A percentile compares a stretch with the other conserved stretches of the same genome.
Conservation (phyloP, 2,888 invertebrate genomes). For the Anoplius nigerrimus region DNA sequence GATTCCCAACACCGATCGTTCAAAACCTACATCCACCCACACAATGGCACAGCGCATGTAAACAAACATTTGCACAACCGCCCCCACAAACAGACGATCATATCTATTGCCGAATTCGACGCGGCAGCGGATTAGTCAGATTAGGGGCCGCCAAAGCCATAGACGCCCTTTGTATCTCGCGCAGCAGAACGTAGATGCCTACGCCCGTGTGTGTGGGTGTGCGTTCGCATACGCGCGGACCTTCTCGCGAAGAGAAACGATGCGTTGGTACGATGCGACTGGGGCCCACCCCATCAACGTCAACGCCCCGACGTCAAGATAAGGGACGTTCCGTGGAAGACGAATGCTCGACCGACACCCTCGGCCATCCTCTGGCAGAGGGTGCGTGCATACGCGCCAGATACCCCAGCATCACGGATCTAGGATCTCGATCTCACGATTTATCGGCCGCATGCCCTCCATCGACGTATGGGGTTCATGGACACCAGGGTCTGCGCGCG, state of each 20-base stretch:
- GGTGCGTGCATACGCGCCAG: not conserved
- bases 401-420: slow-evolving; percentile 2
- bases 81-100: slow-evolving; percentile 28
- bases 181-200: not conserved
- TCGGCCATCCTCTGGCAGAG: too few species aligned
- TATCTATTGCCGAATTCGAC: slow-evolving; percentile 28
- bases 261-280: not conserved
- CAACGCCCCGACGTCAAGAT: slow-evolving; percentile 48
- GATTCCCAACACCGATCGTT: too few species aligned
- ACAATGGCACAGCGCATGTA: too few species aligned
- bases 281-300: slow-evolving; percentile 51
- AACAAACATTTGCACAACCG: too few species aligned
- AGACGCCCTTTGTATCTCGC: slow-evolving; percentile 26
- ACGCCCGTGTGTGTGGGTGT: slow-evolving; percentile 17
- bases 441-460: slow-evolving; percentile 27
- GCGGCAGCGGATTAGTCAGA: slow-evolving; percentile 41
- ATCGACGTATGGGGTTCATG: slow-evolving; percentile 8
- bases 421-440: slow-evolving; percentile 26
- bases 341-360: slow-evolving; percentile 27
- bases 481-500: too few species aligned
- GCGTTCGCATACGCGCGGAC: too few species aligned
- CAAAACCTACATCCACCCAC: too few species aligned
- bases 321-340: slow-evolving; percentile 42
- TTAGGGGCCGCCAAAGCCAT: slow-evolving; percentile 26
- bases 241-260: too few species aligned